Evolutionary conservation across 1,140 invertebrate species (phyloP).

Genomic region (Tetraneura akinire): DNA sequence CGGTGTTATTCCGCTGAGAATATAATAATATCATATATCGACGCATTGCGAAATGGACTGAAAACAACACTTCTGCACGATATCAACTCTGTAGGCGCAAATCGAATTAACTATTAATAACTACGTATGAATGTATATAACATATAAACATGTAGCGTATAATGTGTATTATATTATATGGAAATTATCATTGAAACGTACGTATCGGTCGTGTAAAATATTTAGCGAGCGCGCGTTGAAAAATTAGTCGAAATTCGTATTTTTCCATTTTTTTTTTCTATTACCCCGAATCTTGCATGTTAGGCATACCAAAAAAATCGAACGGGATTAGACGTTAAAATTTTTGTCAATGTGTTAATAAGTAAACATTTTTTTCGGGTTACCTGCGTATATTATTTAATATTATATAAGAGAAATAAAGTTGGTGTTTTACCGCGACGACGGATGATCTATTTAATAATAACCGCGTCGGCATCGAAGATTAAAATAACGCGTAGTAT

Average conservation of each 20-base stretch:
- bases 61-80: background rate
- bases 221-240: background rate
- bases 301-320: no score
- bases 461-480: background rate
- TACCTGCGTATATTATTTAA: background rate
- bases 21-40: no score
- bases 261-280: no score
- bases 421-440: background rate
- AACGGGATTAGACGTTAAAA: no score
- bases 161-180: no score
- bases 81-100: background rate
- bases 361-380: no score
- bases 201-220: background rate
- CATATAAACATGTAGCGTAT: no score
- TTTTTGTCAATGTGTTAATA: no score
- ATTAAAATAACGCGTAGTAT: background rate
- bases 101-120: constrained; percentile 27
- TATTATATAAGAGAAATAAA: background rate
- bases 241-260: no score
- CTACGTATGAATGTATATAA: background rate
- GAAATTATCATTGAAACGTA: background rate
- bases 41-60: no score
- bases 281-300: no score
- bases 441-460: background rate
- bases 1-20: background rate